phyloP scores from a whole-genome alignment of 2,113 vertebrate genomes.

The Cromileptes altivelis region DNA sequence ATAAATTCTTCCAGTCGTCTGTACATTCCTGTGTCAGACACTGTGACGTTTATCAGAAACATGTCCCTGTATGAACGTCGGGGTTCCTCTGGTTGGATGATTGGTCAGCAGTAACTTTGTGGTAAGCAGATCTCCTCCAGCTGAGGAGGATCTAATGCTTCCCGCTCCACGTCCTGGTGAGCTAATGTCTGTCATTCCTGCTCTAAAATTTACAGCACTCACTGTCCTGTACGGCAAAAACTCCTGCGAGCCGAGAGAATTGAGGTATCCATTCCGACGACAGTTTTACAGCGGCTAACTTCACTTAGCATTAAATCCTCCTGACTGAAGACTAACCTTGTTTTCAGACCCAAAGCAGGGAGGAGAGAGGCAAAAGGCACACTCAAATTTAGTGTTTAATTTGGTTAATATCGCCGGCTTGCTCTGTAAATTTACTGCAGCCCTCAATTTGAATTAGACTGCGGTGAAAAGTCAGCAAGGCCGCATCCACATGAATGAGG shows the following conservation, averaged over 20 bases:
- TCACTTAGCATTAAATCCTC: constrained; percentile 71
- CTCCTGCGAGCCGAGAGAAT: constrained; percentile 44
- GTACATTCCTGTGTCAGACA: neutral
- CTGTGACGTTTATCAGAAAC: neutral
- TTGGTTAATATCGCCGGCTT: constrained; percentile 77
- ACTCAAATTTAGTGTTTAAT: constrained; percentile 78
- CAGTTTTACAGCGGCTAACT: constrained; percentile 77
- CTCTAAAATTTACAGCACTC: constrained; percentile 53
- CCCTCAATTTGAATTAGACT: constrained; percentile 68
- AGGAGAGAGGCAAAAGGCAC: constrained; percentile 33
- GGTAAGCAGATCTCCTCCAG: neutral
- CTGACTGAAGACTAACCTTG: constrained; percentile 51
- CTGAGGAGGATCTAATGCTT: neutral
- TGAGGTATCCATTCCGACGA: constrained; percentile 74
- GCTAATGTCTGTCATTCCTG: constrained; percentile 29
- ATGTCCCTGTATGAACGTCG: neutral
- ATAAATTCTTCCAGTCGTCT: neutral
- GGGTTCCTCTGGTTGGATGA: neutral
- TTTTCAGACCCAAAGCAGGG: constrained; percentile 45
- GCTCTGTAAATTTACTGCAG: constrained; percentile 71
- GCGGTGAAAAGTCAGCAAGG: constrained; percentile 59
- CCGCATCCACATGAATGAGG: constrained; percentile 63
- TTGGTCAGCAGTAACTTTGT: neutral
- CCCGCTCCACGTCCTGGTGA: constrained; percentile 3
- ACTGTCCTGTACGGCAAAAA: constrained; percentile 17